A percentile compares a stretch with the other conserved stretches of the same genome.
Evolutionary conservation across 2,888 invertebrate genomes (phyloP).

Genomic region (Oeneis ivallda): DNA sequence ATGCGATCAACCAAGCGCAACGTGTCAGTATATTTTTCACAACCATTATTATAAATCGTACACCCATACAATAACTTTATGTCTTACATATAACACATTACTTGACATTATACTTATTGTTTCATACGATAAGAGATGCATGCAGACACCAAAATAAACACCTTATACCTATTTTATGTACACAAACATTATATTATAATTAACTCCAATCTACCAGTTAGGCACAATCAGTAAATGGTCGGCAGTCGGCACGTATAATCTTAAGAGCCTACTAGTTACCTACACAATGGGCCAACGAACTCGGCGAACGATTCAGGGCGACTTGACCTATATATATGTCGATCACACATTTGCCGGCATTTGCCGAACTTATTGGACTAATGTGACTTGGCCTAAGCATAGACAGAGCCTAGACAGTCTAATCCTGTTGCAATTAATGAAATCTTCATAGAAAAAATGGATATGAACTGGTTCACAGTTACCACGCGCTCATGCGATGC

Average conservation of each 20-base stretch:
- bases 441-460: background rate
- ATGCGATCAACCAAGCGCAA: slow-evolving; percentile 20
- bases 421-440: slow-evolving; percentile 1
- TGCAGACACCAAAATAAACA: slow-evolving; percentile 33
- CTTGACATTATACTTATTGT: background rate
- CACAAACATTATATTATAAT: slow-evolving; percentile 23
- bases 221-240: slow-evolving; percentile 34
- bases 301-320: background rate
- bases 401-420: background rate
- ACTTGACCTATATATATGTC: background rate
- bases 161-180: slow-evolving; percentile 25
- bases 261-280: background rate
- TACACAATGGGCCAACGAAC: background rate
- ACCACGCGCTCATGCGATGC: background rate
- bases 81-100: slow-evolving; percentile 15
- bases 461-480: no score
- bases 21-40: slow-evolving; percentile 28
- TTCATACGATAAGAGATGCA: slow-evolving; percentile 24
- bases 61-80: slow-evolving; percentile 29
- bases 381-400: background rate
- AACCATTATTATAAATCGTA: slow-evolving; percentile 33
- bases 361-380: background rate
- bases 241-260: slow-evolving; percentile 31
- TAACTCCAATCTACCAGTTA: slow-evolving; percentile 28
- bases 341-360: background rate